A percentile compares a stretch with the other conserved stretches of the same genome.
phyloP scores from a whole-genome alignment of 2,797 vertebrate species.

The Leptodactylus fallax region DNA sequence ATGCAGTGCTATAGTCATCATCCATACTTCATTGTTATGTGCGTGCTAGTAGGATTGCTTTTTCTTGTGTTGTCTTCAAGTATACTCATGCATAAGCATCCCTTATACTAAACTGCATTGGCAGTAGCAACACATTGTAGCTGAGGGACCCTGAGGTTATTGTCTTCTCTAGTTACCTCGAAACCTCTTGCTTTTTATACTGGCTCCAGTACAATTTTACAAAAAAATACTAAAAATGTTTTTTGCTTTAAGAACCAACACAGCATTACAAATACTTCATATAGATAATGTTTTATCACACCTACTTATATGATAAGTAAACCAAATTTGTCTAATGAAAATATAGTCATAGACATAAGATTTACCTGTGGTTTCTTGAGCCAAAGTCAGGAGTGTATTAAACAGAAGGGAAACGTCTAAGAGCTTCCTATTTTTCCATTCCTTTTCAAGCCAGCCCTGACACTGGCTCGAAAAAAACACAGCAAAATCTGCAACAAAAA shows the following conservation, averaged over 20 bases:
- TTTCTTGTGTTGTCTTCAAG: no score
- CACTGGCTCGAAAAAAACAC: no score
- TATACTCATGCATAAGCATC: neutral
- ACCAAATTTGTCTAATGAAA: neutral
- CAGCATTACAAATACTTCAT: neutral
- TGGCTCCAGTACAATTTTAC: neutral
- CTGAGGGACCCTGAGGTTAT: slow-evolving; percentile 15
- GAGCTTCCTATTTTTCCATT: no score
- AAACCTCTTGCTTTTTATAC: neutral
- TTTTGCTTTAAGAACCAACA: neutral
- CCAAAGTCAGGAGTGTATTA: no score
- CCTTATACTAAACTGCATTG: neutral
- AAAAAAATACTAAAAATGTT: neutral
- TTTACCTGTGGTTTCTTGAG: no score
- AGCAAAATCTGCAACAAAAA: no score
- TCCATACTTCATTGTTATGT: no score
- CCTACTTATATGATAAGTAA: neutral
- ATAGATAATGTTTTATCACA: neutral
- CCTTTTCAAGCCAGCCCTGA: no score
- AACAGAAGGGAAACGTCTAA: no score
- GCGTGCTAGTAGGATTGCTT: no score
- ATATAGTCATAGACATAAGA: neutral
- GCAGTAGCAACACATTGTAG: neutral
- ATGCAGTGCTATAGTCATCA: no score
- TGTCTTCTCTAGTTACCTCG: slow-evolving; percentile 4